These are phyloP conservation scores for Galaxias olidus DNA, from an alignment of 2,797 vertebrate species.

Conservation along the genomic window DNA sequence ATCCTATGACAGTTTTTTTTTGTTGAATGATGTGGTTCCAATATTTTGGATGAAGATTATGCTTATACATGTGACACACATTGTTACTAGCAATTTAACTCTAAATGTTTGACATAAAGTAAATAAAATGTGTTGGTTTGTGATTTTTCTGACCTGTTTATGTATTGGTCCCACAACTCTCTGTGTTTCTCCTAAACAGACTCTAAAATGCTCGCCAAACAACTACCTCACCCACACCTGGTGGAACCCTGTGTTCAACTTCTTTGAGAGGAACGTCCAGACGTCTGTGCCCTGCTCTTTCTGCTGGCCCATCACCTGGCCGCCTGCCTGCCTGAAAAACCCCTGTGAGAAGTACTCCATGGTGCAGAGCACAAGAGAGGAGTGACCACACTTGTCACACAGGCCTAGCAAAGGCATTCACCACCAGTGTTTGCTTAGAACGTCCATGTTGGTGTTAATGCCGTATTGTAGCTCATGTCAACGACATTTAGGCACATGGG, in stretches of 20 bases:
- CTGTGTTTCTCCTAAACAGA: conserved; percentile 67
- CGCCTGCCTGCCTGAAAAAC: conserved; percentile 93
- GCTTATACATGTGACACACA: no score
- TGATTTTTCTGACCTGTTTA: background rate
- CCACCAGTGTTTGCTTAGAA: conserved; percentile 27
- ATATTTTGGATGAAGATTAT: no score
- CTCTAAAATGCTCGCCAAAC: conserved; percentile 88
- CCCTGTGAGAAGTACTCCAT: conserved; percentile 95
- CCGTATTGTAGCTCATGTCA: conserved; percentile 22
- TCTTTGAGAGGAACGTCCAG: conserved; percentile 94
- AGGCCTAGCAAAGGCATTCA: conserved; percentile 2
- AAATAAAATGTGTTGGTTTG: background rate
- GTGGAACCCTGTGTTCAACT: conserved; percentile 97
- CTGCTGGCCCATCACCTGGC: conserved; percentile 92
- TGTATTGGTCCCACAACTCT: background rate
- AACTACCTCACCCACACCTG: conserved; percentile 96
- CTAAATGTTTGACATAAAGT: no score
- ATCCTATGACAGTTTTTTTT: no score
- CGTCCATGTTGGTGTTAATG: conserved; percentile 14
- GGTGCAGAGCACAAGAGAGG: conserved; percentile 85
- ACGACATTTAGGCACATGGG: conserved; percentile 1
- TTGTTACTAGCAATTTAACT: no score
- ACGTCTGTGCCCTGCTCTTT: conserved; percentile 90
- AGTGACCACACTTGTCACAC: conserved; percentile 50
- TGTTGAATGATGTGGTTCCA: no score